phyloP scores from a whole-genome alignment of 37 sponge, comb jelly and placozoan genomes.

The Aplysina aerophoba region DNA sequence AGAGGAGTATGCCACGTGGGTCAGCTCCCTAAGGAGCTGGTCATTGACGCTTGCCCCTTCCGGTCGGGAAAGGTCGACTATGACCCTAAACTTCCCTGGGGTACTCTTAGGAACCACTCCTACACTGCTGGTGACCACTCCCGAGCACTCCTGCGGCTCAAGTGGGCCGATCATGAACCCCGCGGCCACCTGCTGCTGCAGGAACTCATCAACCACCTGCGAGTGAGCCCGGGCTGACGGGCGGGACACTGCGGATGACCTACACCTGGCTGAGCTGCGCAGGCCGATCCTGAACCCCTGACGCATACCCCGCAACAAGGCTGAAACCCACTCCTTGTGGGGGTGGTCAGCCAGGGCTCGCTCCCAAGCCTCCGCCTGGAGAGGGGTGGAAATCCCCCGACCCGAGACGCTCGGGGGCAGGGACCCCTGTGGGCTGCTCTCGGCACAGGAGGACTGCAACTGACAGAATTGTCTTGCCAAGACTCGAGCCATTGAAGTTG shows the following conservation, averaged over 20 bases:
- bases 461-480: slow-evolving; percentile 21
- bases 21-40: slow-evolving; percentile 15
- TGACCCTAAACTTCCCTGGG: slow-evolving; percentile 8
- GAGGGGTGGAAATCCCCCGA: slow-evolving; percentile 1
- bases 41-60: background rate
- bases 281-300: slow-evolving; percentile 25
- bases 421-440: too few relatives aligned
- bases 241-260: background rate
- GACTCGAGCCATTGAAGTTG: background rate
- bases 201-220: slow-evolving; percentile 21
- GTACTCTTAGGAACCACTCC: slow-evolving; percentile 41
- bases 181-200: background rate
- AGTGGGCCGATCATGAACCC: slow-evolving; percentile 47
- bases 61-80: slow-evolving; percentile 19
- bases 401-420: background rate
- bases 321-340: background rate
- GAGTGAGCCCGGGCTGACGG: slow-evolving; percentile 35
- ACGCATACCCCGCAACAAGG: background rate
- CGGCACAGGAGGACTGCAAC: background rate
- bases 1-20: slow-evolving; percentile 23
- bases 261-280: background rate
- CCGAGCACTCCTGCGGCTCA: background rate
- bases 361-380: background rate
- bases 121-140: slow-evolving; percentile 8
- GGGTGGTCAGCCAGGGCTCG: background rate